Conservation (phyloP, 2,888 invertebrate species). For the Pristionchus japonicus region DNA sequence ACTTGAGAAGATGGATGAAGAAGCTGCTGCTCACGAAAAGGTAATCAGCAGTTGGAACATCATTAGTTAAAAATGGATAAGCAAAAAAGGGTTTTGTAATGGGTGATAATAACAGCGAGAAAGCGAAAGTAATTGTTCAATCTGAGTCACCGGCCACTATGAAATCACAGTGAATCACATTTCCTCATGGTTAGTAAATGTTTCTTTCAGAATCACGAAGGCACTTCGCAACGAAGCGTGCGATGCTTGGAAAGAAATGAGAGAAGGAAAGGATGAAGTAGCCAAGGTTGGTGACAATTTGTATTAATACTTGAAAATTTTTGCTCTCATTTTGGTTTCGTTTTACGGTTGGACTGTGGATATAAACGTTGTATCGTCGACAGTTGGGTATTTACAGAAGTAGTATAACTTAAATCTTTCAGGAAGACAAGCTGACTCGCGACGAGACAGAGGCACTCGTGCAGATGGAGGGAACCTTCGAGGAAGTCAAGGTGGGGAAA, state of each 20-base stretch:
- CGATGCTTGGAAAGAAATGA: conserved; percentile 34
- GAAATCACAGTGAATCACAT: not conserved
- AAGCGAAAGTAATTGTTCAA: too few species aligned
- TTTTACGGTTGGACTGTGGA: too few species aligned
- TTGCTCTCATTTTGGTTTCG: too few species aligned
- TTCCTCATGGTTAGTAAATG: not conserved
- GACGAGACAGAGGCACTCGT: conserved; percentile 21
- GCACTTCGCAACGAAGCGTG: conserved; percentile 36
- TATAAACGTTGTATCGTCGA: too few species aligned
- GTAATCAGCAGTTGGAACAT: too few species aligned
- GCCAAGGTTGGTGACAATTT: not conserved
- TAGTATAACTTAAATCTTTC: not conserved
- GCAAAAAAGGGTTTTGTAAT: not conserved
- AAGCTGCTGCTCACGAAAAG: conserved; percentile 42
- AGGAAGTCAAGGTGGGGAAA: conserved; percentile 45
- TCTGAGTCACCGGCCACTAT: too few species aligned
- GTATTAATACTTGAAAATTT: not conserved
- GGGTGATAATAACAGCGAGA: not conserved
- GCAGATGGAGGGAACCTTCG: conserved; percentile 46
- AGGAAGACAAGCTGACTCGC: not conserved
- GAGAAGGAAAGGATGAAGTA: not conserved
- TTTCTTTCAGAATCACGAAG: not conserved
- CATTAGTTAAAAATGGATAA: not conserved
- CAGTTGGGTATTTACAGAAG: not conserved
- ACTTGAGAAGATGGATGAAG: conserved; percentile 47